Percentiles rank a stretch among this genome's conserved stretches.
phyloP scores from a whole-genome alignment of 2,888 invertebrate genomes.

The Campoletis raptor region DNA sequence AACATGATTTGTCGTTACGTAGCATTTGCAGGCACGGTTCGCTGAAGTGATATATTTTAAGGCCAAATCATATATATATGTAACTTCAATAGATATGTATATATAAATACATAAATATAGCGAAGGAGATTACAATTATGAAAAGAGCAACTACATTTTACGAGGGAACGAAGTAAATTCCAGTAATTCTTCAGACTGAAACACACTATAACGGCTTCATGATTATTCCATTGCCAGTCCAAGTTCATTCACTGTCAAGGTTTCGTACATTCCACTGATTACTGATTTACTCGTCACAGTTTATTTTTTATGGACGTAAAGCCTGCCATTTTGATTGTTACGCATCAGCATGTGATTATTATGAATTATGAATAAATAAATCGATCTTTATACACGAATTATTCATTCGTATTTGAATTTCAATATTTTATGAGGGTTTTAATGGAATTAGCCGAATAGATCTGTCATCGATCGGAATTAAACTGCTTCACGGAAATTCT shows the following conservation, averaged over 20 bases:
- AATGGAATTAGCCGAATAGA: neutral
- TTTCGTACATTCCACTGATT: slow-evolving; percentile 6
- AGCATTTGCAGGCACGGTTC: slow-evolving; percentile 5
- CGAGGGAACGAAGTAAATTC: slow-evolving; percentile 48
- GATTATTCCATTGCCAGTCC: slow-evolving; percentile 32
- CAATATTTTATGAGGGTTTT: neutral
- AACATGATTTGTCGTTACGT: slow-evolving; percentile 8
- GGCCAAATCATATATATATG: neutral
- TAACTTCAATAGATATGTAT: neutral
- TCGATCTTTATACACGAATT: neutral
- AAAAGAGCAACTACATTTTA: slow-evolving; percentile 31
- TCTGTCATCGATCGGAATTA: neutral
- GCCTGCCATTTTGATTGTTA: neutral
- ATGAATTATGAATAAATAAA: neutral
- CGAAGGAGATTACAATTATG: slow-evolving; percentile 27
- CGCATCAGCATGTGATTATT: neutral
- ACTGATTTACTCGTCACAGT: neutral
- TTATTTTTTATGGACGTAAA: neutral
- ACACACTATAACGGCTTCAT: slow-evolving; percentile 30
- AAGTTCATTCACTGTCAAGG: slow-evolving; percentile 31
- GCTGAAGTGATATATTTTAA: slow-evolving; percentile 11
- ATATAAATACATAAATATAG: neutral
- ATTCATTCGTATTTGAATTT: neutral
- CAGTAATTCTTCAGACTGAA: slow-evolving; percentile 36
- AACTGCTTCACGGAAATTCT: neutral